Evolutionary conservation across 2,888 invertebrate species (phyloP), one percentile per base, ranked within the genome.

Genomic region (Spilarctia lutea): DNA sequence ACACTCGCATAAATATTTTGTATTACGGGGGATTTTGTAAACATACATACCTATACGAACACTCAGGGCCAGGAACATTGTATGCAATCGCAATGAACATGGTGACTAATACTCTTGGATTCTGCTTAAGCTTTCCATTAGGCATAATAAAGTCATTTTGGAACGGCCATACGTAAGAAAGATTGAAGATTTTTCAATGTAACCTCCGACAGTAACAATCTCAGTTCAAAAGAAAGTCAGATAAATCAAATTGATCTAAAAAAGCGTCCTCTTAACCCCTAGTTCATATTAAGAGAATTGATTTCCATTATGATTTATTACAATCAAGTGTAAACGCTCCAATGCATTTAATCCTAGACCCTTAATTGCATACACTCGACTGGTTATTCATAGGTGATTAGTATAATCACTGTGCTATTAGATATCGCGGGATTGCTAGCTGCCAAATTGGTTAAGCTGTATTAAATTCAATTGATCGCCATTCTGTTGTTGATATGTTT

Each of bases 301-400:
- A 87, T 81, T 76, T 73, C 82, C 83, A 81, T 75, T 81, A 78
- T 83, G 86, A 88, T 86, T 88, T 88, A 88, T 87, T 82, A 83
- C 87, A 86, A 89, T 88, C 82, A 87, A 85, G 84, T 82, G 82
- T 87, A 84, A 87, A 86, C 86, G 88, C 88, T 82, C 79, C 80
- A 77, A 74, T 81, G 77, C 78, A 78, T 69, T 80, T 87, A 89
- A 88, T 87, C 87, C 87, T 74, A 69, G 75, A 77, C 85, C 83
- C 88, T 89, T 91, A 89, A 91, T 91, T 90, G 90, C 86, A 80
- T 80, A 88, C 88, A 87, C 86, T 84, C 85, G 84, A 85, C 79
- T 87, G 88, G 86, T 83, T 89, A 88, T 90, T 90, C 89, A 88
- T 87, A 89, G 88, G 87, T 89, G 87, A 90, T 91, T 90, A 86